A percentile compares a stretch with the other conserved stretches of the same genome.
Conservation (phyloP, 2,888 invertebrate species). For the Pristionchus exspectatus region DNA sequence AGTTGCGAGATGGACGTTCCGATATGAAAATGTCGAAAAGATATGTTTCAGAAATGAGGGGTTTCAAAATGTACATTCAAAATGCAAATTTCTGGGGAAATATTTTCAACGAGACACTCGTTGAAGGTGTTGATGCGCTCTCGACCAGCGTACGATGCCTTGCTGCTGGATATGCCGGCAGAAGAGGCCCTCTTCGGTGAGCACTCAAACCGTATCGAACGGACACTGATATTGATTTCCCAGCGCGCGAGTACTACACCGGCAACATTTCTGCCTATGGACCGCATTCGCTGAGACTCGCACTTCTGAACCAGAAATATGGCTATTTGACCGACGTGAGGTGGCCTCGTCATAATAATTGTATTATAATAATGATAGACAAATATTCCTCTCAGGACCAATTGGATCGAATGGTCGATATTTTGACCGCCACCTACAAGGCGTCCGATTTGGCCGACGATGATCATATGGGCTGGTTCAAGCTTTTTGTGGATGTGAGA, state of each 20-base stretch:
- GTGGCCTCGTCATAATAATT: too few species aligned
- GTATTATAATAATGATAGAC: too few species aligned
- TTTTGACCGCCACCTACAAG: background rate
- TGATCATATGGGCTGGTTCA: background rate
- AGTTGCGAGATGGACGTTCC: too few species aligned
- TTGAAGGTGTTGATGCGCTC: too few species aligned
- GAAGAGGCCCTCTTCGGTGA: background rate
- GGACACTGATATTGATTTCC: background rate
- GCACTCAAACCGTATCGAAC: background rate
- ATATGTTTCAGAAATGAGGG: too few species aligned
- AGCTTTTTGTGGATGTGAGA: background rate
- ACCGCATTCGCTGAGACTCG: background rate
- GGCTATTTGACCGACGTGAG: background rate
- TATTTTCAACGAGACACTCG: too few species aligned
- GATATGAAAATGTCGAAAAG: too few species aligned
- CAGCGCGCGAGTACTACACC: background rate
- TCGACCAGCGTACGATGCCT: background rate
- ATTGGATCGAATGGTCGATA: background rate
- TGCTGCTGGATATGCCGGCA: background rate
- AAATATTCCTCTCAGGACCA: background rate
- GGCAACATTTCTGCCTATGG: background rate
- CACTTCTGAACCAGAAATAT: background rate
- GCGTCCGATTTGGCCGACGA: background rate
- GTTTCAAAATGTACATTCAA: too few species aligned
- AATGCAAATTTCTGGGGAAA: too few species aligned